Conservation (phyloP, 2,113 vertebrate genomes). For the Tupaia tana region DNA sequence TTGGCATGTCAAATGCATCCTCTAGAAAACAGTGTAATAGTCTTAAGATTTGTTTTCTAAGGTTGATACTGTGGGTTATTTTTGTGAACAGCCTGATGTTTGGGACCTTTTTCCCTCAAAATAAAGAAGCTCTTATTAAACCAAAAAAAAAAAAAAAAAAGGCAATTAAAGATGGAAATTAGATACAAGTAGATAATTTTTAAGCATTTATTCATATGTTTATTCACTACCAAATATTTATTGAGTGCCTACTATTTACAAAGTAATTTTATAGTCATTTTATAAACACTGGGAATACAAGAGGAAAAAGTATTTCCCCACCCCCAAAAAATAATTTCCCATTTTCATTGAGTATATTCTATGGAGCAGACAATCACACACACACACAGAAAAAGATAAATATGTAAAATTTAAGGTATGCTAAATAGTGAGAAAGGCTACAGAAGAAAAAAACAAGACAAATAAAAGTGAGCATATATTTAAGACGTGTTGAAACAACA, state of each 20-base stretch:
- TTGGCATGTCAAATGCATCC: too few species aligned
- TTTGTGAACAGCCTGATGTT: too few species aligned
- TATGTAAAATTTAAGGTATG: neutral
- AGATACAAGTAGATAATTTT: neutral
- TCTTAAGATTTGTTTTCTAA: too few species aligned
- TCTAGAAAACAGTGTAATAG: too few species aligned
- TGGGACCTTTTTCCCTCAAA: too few species aligned
- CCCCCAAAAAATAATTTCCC: neutral
- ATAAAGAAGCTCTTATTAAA: too few species aligned
- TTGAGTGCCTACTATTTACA: neutral
- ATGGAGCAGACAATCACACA: neutral
- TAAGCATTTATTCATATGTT: neutral
- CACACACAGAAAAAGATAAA: neutral
- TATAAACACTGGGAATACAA: neutral
- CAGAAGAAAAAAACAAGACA: conserved; percentile 16
- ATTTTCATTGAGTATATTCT: neutral
- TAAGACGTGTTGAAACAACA: neutral
- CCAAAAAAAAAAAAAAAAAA: too few species aligned
- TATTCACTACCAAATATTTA: conserved; percentile 32
- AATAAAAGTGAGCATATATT: neutral
- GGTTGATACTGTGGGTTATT: too few species aligned
- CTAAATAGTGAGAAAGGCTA: neutral
- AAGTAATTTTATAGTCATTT: neutral
- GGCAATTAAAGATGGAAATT: neutral
- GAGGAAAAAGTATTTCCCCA: neutral